A percentile compares a stretch with the other conserved stretches of the same genome.
Conservation (phyloP, 2,888 invertebrate genomes). For the Cerastis leucographa region DNA sequence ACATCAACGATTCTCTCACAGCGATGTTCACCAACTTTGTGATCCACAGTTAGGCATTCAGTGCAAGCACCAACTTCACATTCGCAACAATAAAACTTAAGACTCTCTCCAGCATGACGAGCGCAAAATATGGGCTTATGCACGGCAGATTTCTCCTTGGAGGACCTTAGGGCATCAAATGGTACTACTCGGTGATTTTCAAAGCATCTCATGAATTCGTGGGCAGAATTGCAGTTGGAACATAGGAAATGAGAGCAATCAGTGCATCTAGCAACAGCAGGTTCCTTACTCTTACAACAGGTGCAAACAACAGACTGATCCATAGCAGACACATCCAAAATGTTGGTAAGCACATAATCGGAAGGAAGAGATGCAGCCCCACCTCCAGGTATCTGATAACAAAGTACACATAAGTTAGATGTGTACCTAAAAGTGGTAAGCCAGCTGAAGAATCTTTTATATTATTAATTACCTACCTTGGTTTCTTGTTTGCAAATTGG, state of each 20-base stretch:
- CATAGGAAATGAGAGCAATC: conserved; percentile 98
- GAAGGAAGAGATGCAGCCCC: conserved; percentile 95
- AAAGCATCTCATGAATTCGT: conserved; percentile 99
- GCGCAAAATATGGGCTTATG: conserved; percentile 97
- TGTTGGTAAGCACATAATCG: conserved; percentile 96
- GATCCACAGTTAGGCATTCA: conserved; percentile 96
- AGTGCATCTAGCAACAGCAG: conserved; percentile 97
- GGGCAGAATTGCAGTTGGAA: conserved; percentile 98
- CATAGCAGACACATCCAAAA: conserved; percentile 95
- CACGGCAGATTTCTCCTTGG: conserved; percentile 95
- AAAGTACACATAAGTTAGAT: conserved; percentile 44
- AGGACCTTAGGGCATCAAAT: conserved; percentile 95
- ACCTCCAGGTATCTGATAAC: conserved; percentile 92
- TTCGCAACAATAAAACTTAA: conserved; percentile 96
- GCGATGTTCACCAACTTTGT: conserved; percentile 95
- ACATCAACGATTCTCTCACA: conserved; percentile 95
- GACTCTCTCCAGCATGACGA: conserved; percentile 94
- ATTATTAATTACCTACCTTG: conserved; percentile 87
- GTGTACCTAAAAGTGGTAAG: not conserved
- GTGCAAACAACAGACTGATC: conserved; percentile 95
- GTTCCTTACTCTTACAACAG: conserved; percentile 98
- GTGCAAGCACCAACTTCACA: conserved; percentile 97
- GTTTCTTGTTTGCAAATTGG: conserved; percentile 97
- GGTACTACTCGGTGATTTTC: conserved; percentile 98
- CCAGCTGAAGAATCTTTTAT: conserved; percentile 42